These are phyloP conservation scores for Brachypalpus laphriformis DNA, from an alignment of 2,888 invertebrate genomes.

Conservation along the genomic window DNA sequence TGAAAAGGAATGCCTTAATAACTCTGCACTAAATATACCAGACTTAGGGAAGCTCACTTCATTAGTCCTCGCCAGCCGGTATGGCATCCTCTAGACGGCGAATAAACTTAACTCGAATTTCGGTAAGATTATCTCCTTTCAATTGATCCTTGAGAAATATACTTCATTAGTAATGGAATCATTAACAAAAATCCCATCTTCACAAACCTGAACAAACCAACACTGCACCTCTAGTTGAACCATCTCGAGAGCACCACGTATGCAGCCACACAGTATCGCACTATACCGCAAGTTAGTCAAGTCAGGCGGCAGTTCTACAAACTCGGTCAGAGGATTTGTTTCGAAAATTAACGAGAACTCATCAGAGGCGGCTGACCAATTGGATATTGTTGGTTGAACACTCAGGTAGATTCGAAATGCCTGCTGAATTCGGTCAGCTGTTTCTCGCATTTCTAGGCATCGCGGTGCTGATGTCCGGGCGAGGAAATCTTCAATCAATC, in stretches of 20 bases:
- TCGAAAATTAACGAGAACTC: slow-evolving; percentile 98
- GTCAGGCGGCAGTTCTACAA: slow-evolving; percentile 96
- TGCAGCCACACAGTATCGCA: slow-evolving; percentile 94
- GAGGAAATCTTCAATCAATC: slow-evolving; percentile 98
- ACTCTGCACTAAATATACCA: slow-evolving; percentile 3
- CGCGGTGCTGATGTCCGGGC: slow-evolving; percentile 94
- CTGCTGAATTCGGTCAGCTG: slow-evolving; percentile 96
- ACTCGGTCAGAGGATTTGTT: slow-evolving; percentile 97
- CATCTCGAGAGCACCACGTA: slow-evolving; percentile 98
- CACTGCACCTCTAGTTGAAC: slow-evolving; percentile 97
- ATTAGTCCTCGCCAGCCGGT: slow-evolving; percentile 98
- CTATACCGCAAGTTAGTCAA: slow-evolving; percentile 94
- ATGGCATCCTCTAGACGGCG: slow-evolving; percentile 98
- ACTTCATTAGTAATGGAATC: not conserved
- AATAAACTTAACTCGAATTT: slow-evolving; percentile 96
- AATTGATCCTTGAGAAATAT: slow-evolving; percentile 90
- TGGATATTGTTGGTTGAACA: slow-evolving; percentile 95
- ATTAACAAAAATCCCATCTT: slow-evolving; percentile 3
- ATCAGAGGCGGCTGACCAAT: slow-evolving; percentile 97
- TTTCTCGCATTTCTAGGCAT: slow-evolving; percentile 97
- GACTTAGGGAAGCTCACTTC: not conserved
- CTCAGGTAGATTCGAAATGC: slow-evolving; percentile 92
- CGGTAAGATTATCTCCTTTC: slow-evolving; percentile 96
- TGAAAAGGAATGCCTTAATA: slow-evolving; percentile 48
- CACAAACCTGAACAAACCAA: slow-evolving; percentile 91